Percentiles rank a stretch among this genome's conserved stretches.
Evolutionary conservation across 2,797 vertebrate genomes (phyloP).

Genomic region (Tangara arthus): DNA sequence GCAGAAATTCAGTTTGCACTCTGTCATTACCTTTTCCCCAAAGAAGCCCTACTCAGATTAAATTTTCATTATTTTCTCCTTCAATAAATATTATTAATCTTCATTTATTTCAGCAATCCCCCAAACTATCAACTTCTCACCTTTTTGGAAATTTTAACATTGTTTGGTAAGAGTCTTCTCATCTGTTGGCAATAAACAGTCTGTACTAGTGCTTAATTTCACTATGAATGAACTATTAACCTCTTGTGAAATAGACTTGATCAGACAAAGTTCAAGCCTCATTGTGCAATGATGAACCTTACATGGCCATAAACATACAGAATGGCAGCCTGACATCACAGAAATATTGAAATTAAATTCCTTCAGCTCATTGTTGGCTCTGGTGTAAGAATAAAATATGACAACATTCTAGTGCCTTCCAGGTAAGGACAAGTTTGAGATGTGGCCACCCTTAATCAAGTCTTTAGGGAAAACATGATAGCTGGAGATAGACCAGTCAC

Average conservation of each 20-base stretch:
- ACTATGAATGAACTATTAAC: not conserved
- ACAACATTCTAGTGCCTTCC: not conserved
- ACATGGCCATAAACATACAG: not conserved
- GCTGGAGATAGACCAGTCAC: not conserved
- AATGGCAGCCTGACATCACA: not conserved
- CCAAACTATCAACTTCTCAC: not conserved
- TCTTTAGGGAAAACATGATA: not conserved
- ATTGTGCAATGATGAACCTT: not conserved
- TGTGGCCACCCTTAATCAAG: not conserved
- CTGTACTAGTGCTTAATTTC: not conserved
- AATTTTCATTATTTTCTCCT: not conserved
- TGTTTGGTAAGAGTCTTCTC: not conserved
- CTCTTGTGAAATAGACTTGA: not conserved
- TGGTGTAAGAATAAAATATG: not conserved
- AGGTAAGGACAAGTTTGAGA: not conserved
- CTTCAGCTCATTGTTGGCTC: not conserved
- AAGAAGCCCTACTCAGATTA: not conserved
- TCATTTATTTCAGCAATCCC: not conserved
- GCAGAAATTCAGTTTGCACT: not conserved
- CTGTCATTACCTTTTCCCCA: not conserved
- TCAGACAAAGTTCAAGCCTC: not conserved
- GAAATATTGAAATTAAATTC: not conserved
- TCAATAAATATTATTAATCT: not conserved
- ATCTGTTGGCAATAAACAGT: not conserved
- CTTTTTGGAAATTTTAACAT: not conserved